Evolutionary conservation across 2,888 invertebrate genomes (phyloP).

Genomic region (Eugnorisma glareosa): DNA sequence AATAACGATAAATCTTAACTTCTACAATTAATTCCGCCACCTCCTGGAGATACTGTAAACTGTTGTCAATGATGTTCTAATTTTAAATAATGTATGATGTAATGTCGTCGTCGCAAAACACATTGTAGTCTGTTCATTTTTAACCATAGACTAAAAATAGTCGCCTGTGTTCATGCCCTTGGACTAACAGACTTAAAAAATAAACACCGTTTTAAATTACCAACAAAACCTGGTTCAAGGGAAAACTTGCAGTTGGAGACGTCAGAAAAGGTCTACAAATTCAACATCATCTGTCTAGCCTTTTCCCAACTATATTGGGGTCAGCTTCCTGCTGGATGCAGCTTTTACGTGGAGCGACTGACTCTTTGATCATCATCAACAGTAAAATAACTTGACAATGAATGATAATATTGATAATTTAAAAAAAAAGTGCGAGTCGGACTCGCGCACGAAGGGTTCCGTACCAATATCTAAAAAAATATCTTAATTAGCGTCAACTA

Average conservation of each 20-base stretch:
- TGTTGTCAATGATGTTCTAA: constrained; percentile 27
- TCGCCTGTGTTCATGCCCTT: not conserved
- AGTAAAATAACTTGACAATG: not conserved
- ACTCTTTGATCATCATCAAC: not conserved
- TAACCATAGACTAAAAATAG: constrained; percentile 39
- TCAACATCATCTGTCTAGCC: not conserved
- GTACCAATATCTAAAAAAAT: too few relatives aligned
- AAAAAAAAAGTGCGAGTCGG: too few relatives aligned
- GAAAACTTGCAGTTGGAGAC: not conserved
- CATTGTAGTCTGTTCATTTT: constrained; percentile 41
- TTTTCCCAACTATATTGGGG: not conserved
- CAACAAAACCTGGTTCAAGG: constrained; percentile 8
- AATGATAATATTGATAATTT: too few relatives aligned
- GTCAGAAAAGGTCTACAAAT: not conserved
- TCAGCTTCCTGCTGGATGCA: not conserved
- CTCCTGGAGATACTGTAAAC: too few relatives aligned
- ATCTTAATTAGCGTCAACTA: too few relatives aligned
- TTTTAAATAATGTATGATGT: constrained; percentile 43
- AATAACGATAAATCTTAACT: too few relatives aligned
- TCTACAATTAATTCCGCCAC: too few relatives aligned
- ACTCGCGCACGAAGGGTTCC: too few relatives aligned
- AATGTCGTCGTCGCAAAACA: constrained; percentile 38
- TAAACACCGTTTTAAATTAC: constrained; percentile 16
- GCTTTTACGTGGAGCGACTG: not conserved
- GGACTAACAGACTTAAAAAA: not conserved